phyloP scores from a whole-genome alignment of 2,113 vertebrate species.

The Syrmaticus mikado region DNA sequence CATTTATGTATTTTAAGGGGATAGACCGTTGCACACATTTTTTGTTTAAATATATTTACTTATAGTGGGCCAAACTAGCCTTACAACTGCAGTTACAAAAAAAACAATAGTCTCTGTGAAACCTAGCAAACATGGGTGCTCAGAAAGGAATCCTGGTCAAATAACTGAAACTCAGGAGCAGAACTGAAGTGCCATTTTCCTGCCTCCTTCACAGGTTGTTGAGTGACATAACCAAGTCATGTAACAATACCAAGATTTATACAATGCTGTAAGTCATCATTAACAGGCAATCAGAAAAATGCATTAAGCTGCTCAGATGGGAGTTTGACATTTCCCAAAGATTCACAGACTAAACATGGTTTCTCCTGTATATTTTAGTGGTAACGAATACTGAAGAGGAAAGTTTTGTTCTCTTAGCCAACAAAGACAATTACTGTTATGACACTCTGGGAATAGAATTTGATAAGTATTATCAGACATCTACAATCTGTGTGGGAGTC shows the following conservation, averaged over 20 bases:
- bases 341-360: not conserved
- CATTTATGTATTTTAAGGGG: not conserved
- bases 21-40: not conserved
- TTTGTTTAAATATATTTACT: not conserved
- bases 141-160: not conserved
- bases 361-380: not conserved
- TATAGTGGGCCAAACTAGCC: not conserved
- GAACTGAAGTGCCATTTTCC: not conserved
- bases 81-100: not conserved
- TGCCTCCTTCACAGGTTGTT: not conserved
- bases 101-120: not conserved
- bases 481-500: not conserved
- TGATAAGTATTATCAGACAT: not conserved
- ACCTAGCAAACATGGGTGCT: not conserved
- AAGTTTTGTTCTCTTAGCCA: not conserved
- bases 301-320: not conserved
- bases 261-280: not conserved
- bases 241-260: slow-evolving; percentile 6
- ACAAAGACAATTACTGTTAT: not conserved
- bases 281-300: slow-evolving; percentile 28
- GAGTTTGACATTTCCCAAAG: not conserved
- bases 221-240: not conserved
- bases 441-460: not conserved
- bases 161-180: not conserved
- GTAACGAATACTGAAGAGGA: not conserved